Conservation (phyloP, 1,140 invertebrate species). For the Aphis craccivora region DNA sequence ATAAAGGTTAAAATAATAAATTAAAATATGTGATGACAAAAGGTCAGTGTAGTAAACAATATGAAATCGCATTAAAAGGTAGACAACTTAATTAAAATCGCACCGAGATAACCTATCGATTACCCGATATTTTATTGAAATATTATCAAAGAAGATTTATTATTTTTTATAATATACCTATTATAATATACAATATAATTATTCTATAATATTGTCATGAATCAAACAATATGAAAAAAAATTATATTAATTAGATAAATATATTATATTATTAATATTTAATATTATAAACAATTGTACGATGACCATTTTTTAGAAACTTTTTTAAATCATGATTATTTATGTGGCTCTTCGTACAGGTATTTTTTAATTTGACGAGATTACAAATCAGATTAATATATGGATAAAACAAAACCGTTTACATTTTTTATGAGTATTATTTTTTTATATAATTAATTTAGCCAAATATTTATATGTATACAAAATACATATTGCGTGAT, state of each 20-base stretch:
- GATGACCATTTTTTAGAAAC: too few species aligned
- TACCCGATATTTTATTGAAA: background rate
- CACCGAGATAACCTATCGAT: background rate
- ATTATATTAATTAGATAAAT: background rate
- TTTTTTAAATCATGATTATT: background rate
- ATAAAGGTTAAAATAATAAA: background rate
- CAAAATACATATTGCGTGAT: background rate
- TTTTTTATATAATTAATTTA: background rate
- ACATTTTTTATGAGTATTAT: background rate
- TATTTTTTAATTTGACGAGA: background rate
- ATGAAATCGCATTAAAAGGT: background rate
- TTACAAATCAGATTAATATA: background rate
- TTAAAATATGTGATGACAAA: background rate
- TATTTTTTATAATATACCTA: background rate
- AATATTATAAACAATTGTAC: background rate
- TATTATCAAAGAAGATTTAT: background rate
- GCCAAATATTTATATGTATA: background rate
- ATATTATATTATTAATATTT: background rate
- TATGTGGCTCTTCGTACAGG: background rate
- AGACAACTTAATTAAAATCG: background rate
- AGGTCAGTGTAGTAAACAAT: background rate
- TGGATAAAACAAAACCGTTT: background rate
- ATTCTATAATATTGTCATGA: background rate
- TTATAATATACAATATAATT: background rate
- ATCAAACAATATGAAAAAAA: background rate